Base-by-base conservation (phyloP, 2,888 invertebrate genomes). In the Apomyelois bistriatella region DNA sequence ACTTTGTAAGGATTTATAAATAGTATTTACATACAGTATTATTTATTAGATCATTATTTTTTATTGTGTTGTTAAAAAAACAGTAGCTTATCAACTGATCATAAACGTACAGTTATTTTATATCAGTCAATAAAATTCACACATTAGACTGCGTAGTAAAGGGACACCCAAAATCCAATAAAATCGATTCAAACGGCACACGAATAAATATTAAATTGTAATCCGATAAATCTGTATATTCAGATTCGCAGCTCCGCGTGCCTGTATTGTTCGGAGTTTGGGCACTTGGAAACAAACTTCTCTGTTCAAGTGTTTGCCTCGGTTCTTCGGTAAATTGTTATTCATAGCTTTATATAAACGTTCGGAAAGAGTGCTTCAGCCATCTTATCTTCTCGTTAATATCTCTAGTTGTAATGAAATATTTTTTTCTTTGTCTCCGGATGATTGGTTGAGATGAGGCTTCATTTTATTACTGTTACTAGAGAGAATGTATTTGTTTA, bases 261-360 rank as follows among this genome's bases (percentile, higher is more conserved):
- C 66, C 74, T 76, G 83, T 81, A 85, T 88, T 88, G 85, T 87
- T 84, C 82, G 71, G 79, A 84, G 81, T 88, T 85, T 80, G 79
- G 87, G 86, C 76, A 82, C 89, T 88, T 83, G 74, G 79, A 75
- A 85, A 87, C 85, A 87, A 89, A 89, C 79, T 89, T 88, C 79
- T 68, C 73, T 76, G 74, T 76, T 84, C 82, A 81, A 89, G 85
- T 87, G 83, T 85, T 85, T 85, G 85, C 77, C 77, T 76, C 79
- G 82, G 81, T 85, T 86, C 86, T 83, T 83, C 79, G 78, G 81
- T 84, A 85, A 85, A 89, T 89, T 89, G 86, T 89, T 89, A 87
- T 89, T 89, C 89, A 88, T 88, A 85, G 87, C 86, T 85, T 83
- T 81, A 80, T 85, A 82, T 83, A 85, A 85, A 80, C 83, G 82